These are phyloP conservation scores for Sander lucioperca DNA, from an alignment of 2,113 vertebrate species.

Conservation along the genomic window DNA sequence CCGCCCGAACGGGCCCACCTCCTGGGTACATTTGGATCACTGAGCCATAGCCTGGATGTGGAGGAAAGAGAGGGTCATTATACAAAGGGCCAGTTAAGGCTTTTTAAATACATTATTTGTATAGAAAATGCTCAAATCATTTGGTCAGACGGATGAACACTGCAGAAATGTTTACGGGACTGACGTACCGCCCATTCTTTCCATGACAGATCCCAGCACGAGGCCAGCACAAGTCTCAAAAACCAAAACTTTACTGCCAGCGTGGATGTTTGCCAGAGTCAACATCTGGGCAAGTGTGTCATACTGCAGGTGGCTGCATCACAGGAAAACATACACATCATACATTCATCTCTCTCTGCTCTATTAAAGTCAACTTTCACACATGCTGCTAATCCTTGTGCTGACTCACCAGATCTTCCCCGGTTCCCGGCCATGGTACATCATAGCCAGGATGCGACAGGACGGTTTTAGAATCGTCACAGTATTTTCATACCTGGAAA, in stretches of 20 bases:
- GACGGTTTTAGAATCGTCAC: constrained; percentile 92
- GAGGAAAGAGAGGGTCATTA: constrained; percentile 27
- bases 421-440: constrained; percentile 98
- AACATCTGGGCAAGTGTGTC: constrained; percentile 97
- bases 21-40: constrained; percentile 96
- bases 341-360: not conserved
- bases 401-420: constrained; percentile 95
- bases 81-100: not conserved
- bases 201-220: constrained; percentile 94
- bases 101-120: not conserved
- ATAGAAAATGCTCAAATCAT: not conserved
- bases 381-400: not conserved
- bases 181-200: constrained; percentile 93
- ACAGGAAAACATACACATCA: not conserved
- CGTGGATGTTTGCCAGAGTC: constrained; percentile 92
- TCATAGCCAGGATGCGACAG: constrained; percentile 94
- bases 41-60: constrained; percentile 90
- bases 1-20: constrained; percentile 90
- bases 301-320: constrained; percentile 91
- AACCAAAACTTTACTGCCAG: constrained; percentile 94
- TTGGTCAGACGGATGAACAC: not conserved
- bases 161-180: not conserved
- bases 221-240: constrained; percentile 96
- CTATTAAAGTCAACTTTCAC: not conserved
- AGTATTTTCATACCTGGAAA: constrained; percentile 91